phyloP scores from a whole-genome alignment of 2,113 vertebrate genomes.

The Onychostoma macrolepis region DNA sequence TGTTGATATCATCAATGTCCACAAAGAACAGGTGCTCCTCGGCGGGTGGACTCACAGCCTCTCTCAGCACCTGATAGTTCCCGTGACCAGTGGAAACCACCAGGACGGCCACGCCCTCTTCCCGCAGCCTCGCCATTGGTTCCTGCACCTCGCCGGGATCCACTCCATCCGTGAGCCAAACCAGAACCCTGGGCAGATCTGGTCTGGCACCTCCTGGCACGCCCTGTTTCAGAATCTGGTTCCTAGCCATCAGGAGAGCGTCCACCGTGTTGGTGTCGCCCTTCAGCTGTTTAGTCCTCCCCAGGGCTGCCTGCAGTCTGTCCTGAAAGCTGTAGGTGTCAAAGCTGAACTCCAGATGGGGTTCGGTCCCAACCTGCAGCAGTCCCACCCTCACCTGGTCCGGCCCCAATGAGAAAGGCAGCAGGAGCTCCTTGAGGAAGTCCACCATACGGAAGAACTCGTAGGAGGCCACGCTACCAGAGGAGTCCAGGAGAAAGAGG shows the following conservation, averaged over 20 bases:
- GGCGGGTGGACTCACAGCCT: conserved; percentile 80
- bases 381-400: conserved; percentile 84
- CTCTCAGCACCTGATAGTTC: conserved; percentile 83
- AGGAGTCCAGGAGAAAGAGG: conserved; percentile 92
- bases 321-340: conserved; percentile 64
- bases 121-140: conserved; percentile 82
- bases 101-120: conserved; percentile 85
- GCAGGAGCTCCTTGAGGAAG: conserved; percentile 87
- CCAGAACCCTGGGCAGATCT: conserved; percentile 86
- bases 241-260: conserved; percentile 80
- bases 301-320: conserved; percentile 75
- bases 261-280: conserved; percentile 92
- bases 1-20: conserved; percentile 89
- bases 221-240: conserved; percentile 71
- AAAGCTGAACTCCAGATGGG: conserved; percentile 87
- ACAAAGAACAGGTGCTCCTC: conserved; percentile 89
- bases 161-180: conserved; percentile 94
- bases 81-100: conserved; percentile 89
- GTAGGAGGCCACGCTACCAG: conserved; percentile 89
- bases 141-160: conserved; percentile 84
- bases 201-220: conserved; percentile 67
- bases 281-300: conserved; percentile 77
- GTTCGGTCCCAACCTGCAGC: conserved; percentile 88
- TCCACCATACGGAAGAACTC: conserved; percentile 87
- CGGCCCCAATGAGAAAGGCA: conserved; percentile 83